A percentile compares a stretch with the other conserved stretches of the same genome.
phyloP scores from a whole-genome alignment of 2,797 vertebrate genomes.

The Typhlichthys eigenmanni region DNA sequence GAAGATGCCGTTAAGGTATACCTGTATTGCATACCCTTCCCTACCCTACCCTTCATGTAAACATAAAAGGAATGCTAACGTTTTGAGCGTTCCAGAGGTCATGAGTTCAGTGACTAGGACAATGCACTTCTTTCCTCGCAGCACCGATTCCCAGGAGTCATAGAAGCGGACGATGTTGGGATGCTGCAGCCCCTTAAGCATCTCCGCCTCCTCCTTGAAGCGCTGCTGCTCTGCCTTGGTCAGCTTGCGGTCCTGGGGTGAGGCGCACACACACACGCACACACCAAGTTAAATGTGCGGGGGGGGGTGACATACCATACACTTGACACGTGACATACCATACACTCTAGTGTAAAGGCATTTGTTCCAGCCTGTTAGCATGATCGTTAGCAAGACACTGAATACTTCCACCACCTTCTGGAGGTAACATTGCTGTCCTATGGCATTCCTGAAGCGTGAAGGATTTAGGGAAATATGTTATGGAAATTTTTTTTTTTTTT shows the following conservation, averaged over 20 bases:
- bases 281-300: too few species aligned
- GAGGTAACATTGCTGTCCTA: too few species aligned
- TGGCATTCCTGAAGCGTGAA: too few species aligned
- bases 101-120: constrained; percentile 94
- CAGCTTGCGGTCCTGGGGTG: constrained; percentile 47
- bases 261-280: too few species aligned
- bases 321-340: constrained; percentile 34
- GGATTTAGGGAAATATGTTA: too few species aligned
- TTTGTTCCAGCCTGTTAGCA: background rate
- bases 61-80: constrained; percentile 74
- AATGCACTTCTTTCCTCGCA: constrained; percentile 87
- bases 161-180: constrained; percentile 97
- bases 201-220: constrained; percentile 93
- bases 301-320: constrained; percentile 24
- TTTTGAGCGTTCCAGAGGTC: constrained; percentile 95
- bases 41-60: background rate
- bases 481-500: too few species aligned
- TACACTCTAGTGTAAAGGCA: constrained; percentile 50
- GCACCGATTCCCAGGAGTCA: constrained; percentile 89
- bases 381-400: background rate
- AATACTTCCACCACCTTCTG: too few species aligned
- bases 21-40: background rate
- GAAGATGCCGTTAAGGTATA: too few species aligned
- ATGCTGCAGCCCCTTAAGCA: constrained; percentile 94
- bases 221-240: constrained; percentile 86